Evolutionary conservation across 2,797 vertebrate genomes (phyloP).

Genomic region (Myotis pilosus): DNA sequence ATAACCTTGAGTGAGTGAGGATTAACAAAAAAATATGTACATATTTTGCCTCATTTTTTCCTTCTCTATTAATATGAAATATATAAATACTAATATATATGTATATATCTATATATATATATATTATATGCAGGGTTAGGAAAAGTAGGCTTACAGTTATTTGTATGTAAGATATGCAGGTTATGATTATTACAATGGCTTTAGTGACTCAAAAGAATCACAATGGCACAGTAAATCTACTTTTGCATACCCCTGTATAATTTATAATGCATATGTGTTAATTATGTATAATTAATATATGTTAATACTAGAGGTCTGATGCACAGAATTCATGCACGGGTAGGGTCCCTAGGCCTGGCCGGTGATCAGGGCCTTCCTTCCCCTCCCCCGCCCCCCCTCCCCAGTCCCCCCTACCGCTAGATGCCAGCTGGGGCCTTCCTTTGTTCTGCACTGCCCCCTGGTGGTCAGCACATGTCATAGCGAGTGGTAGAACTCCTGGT

Average conservation of each 20-base stretch:
- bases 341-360: no score
- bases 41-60: background rate
- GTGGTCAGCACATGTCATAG: no score
- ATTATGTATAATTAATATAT: background rate
- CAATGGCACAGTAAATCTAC: background rate
- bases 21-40: background rate
- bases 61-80: background rate
- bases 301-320: background rate
- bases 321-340: no score
- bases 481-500: no score
- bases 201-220: background rate
- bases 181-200: background rate
- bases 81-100: background rate
- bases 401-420: fast-evolving
- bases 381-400: fast-evolving
- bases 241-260: background rate
- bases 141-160: background rate
- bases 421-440: no score
- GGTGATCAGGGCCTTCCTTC: no score
- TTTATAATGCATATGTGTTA: background rate
- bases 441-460: no score
- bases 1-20: no score
- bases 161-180: background rate
- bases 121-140: background rate
- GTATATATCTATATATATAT: no score